These are phyloP conservation scores for Petaurus breviceps DNA, from an alignment of 2,113 vertebrate genomes.

Conservation along the genomic window DNA sequence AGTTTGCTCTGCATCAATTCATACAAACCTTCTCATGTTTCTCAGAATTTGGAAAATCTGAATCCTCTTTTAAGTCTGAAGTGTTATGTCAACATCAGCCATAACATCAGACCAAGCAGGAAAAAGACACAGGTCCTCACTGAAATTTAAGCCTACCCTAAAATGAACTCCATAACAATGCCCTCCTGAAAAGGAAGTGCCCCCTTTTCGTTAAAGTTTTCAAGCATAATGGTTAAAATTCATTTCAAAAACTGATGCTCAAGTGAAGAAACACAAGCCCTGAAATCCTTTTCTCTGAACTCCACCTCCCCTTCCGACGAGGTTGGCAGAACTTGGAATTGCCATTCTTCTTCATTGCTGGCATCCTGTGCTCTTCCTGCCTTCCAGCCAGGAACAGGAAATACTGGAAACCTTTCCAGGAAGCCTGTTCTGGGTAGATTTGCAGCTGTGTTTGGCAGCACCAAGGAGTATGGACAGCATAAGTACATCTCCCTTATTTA, in stretches of 20 bases:
- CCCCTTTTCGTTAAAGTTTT: constrained; percentile 40
- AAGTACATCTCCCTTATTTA: constrained; percentile 42
- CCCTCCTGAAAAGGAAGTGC: constrained; percentile 12
- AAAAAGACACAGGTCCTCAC: neutral
- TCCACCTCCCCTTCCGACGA: neutral
- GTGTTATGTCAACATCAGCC: neutral
- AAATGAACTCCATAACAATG: neutral
- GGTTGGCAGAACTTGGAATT: neutral
- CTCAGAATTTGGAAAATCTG: neutral
- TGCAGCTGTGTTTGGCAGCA: constrained; percentile 46
- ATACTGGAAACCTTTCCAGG: constrained; percentile 40
- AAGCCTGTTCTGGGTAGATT: constrained; percentile 62
- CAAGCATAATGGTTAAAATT: constrained; percentile 21
- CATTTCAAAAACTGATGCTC: constrained; percentile 47
- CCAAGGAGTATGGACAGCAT: neutral
- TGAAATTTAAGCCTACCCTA: neutral
- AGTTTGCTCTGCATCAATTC: neutral
- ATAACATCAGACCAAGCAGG: neutral
- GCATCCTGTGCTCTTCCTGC: neutral
- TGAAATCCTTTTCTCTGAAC: constrained; percentile 47
- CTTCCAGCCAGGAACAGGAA: constrained; percentile 65
- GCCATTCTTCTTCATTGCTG: constrained; percentile 53
- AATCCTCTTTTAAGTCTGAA: neutral
- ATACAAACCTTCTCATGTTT: neutral
- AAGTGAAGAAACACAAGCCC: constrained; percentile 60